Evolutionary conservation across 2,797 vertebrate genomes (phyloP).

Genomic region (Alosa sapidissima): DNA sequence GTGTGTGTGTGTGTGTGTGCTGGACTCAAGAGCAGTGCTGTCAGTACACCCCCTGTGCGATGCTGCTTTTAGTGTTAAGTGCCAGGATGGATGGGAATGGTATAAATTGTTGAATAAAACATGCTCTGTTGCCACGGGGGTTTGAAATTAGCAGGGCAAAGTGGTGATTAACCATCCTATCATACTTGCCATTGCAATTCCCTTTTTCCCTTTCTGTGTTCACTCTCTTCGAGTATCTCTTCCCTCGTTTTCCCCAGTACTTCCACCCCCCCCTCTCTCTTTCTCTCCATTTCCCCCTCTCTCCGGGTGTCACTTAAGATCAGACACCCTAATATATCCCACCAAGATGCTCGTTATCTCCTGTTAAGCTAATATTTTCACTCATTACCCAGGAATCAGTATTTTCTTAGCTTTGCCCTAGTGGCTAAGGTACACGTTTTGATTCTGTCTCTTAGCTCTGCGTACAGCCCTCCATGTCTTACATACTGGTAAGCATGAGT

Average conservation of each 20-base stretch:
- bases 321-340: constrained; percentile 48
- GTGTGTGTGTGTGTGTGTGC: background rate
- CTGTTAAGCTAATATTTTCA: constrained; percentile 50
- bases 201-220: constrained; percentile 54
- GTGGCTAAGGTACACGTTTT: background rate
- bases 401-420: constrained; percentile 9
- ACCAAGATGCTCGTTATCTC: constrained; percentile 48
- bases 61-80: constrained; percentile 57
- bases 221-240: constrained; percentile 2
- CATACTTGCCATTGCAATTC: constrained; percentile 75
- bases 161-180: constrained; percentile 81
- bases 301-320: constrained; percentile 51
- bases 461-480: background rate
- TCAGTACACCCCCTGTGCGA: constrained; percentile 34
- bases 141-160: constrained; percentile 78
- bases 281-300: constrained; percentile 47
- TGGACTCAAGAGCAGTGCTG: constrained; percentile 28
- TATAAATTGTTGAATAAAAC: constrained; percentile 82
- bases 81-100: constrained; percentile 68
- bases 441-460: background rate
- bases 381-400: constrained; percentile 28
- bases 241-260: background rate
- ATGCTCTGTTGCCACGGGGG: constrained; percentile 81
- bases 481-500: background rate
- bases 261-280: constrained; percentile 19